Evolutionary conservation across 1,140 invertebrate genomes (phyloP).

Genomic region (Galleria mellonella): DNA sequence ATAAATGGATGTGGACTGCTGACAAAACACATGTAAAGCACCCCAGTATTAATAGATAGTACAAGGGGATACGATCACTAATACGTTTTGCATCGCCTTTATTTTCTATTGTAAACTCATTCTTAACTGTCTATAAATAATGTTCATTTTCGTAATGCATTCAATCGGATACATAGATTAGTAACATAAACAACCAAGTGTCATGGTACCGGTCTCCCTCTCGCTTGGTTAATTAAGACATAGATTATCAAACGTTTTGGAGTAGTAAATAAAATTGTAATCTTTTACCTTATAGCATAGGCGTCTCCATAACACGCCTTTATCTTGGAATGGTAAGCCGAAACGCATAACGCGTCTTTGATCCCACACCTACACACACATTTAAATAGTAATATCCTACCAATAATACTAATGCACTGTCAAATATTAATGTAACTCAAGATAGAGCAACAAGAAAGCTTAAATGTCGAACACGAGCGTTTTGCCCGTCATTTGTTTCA

Average conservation of each 20-base stretch:
- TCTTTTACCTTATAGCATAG: constrained; percentile 56
- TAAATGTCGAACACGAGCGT: constrained; percentile 6
- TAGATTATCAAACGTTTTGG: constrained; percentile 71
- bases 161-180: background rate
- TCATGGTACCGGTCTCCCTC: constrained; percentile 38
- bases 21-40: constrained; percentile 58
- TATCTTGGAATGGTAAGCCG: constrained; percentile 58
- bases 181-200: constrained; percentile 4
- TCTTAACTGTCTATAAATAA: constrained; percentile 12
- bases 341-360: constrained; percentile 61
- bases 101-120: constrained; percentile 7
- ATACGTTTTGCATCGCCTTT: constrained; percentile 10
- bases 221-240: constrained; percentile 71
- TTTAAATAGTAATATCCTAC: constrained; percentile 56
- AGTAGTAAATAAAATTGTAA: constrained; percentile 71
- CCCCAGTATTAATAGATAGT: constrained; percentile 35
- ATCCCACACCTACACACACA: constrained; percentile 59
- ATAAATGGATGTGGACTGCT: constrained; percentile 57
- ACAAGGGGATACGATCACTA: constrained; percentile 12
- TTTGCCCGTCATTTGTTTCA: background rate
- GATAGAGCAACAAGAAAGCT: constrained; percentile 25
- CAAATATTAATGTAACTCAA: constrained; percentile 59
- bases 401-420: constrained; percentile 68
- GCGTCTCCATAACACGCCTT: constrained; percentile 58
- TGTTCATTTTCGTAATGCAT: constrained; percentile 16